Conservation (phyloP, 2,888 invertebrate species). For the Tenthredo amoena region DNA sequence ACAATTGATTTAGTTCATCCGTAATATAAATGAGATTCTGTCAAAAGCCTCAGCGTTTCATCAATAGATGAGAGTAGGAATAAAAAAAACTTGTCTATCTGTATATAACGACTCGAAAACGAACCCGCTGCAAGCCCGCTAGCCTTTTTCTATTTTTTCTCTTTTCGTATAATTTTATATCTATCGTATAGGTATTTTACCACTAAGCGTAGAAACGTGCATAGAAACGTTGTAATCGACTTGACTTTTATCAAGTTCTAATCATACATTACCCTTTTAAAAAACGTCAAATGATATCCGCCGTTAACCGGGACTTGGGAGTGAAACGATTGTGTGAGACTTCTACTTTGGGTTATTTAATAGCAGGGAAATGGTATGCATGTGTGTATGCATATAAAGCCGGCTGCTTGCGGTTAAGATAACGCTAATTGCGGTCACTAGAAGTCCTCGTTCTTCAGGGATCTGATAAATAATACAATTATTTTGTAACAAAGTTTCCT, state of each 20-base stretch:
- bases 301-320: neutral
- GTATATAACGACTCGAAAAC: neutral
- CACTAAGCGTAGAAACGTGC: neutral
- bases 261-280: neutral
- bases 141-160: neutral
- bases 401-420: slow-evolving; percentile 44
- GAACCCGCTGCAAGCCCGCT: neutral
- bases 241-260: neutral
- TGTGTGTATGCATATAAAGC: neutral
- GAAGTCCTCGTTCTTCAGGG: neutral
- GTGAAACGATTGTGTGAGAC: neutral
- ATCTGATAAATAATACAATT: neutral
- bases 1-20: slow-evolving; percentile 35
- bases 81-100: neutral
- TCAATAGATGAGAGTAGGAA: neutral
- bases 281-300: neutral
- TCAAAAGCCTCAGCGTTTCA: neutral
- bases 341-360: neutral
- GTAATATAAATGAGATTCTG: slow-evolving; percentile 39
- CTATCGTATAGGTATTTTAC: neutral
- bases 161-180: neutral
- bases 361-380: neutral
- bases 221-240: neutral
- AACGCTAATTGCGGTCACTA: slow-evolving; percentile 23
- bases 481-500: neutral